Evolutionary conservation across 2,888 invertebrate species (phyloP).

Genomic region (Nephrotoma guestfalica): DNA sequence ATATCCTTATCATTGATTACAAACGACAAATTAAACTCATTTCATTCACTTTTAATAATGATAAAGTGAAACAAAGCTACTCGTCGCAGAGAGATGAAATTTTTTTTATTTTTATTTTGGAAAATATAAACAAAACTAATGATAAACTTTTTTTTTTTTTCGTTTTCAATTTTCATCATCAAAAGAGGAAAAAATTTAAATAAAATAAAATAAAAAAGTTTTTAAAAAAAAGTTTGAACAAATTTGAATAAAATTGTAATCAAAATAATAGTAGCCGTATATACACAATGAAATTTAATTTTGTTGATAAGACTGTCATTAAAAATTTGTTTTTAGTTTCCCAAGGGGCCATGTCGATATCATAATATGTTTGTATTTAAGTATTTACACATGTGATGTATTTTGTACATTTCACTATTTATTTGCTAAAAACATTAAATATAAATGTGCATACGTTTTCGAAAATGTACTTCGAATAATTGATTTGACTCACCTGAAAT

Average conservation of each 20-base stretch:
- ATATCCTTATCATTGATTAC: neutral
- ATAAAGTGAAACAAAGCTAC: neutral
- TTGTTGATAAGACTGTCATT: neutral
- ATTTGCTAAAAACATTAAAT: neutral
- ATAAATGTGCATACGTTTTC: neutral
- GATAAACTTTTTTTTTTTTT: neutral
- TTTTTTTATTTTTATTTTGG: neutral
- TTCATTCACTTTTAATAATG: neutral
- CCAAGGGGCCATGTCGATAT: neutral
- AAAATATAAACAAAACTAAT: neutral
- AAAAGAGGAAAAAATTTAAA: neutral
- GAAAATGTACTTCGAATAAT: neutral
- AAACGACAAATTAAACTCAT: neutral
- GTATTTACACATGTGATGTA: too few species aligned
- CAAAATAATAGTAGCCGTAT: neutral
- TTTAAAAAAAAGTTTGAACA: neutral
- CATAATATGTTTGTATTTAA: neutral
- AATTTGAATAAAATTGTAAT: neutral
- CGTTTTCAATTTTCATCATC: neutral
- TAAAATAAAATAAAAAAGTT: neutral
- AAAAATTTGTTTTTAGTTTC: neutral
- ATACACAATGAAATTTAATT: neutral
- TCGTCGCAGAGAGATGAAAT: neutral
- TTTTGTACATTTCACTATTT: too few species aligned
- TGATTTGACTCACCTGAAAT: neutral